A percentile compares a stretch with the other conserved stretches of the same genome.
These are phyloP conservation scores for Atta texana DNA, from an alignment of 1,140 invertebrate species.

Conservation along the genomic window DNA sequence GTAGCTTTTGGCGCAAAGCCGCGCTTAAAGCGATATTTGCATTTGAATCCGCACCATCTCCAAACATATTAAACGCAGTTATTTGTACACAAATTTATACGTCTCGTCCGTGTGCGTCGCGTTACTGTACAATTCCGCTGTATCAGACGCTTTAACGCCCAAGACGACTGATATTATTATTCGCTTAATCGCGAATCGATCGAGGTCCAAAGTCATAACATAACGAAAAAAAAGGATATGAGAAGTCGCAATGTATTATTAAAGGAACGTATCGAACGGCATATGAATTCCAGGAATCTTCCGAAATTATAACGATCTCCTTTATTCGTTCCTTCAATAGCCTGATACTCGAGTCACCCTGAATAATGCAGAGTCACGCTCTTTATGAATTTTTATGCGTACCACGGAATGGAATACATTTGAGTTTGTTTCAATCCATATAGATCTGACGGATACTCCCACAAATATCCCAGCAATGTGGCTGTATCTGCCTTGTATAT, in stretches of 20 bases:
- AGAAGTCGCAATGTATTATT: constrained; percentile 51
- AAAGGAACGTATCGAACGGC: constrained; percentile 64
- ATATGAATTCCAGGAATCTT: constrained; percentile 71
- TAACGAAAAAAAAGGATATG: constrained; percentile 20
- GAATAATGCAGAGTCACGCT: constrained; percentile 82
- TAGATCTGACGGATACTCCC: constrained; percentile 27
- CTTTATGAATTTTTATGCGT: constrained; percentile 84
- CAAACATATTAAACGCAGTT: constrained; percentile 51
- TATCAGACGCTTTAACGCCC: background rate
- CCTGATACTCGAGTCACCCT: constrained; percentile 72
- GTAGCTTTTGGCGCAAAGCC: constrained; percentile 59
- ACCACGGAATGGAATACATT: constrained; percentile 79
- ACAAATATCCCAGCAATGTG: background rate
- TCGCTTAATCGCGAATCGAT: constrained; percentile 29
- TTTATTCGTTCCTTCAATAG: constrained; percentile 67
- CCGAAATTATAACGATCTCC: constrained; percentile 82
- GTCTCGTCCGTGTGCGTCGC: constrained; percentile 58
- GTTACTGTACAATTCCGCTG: constrained; percentile 7
- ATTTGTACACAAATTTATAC: constrained; percentile 58
- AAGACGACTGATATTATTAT: background rate
- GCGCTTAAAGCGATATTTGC: constrained; percentile 58
- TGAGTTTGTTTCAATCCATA: constrained; percentile 47
- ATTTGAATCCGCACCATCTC: constrained; percentile 52
- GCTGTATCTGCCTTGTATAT: background rate
- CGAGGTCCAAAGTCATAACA: background rate